phyloP scores from a whole-genome alignment of 2,888 invertebrate genomes.

The Anarsia innoxiella region DNA sequence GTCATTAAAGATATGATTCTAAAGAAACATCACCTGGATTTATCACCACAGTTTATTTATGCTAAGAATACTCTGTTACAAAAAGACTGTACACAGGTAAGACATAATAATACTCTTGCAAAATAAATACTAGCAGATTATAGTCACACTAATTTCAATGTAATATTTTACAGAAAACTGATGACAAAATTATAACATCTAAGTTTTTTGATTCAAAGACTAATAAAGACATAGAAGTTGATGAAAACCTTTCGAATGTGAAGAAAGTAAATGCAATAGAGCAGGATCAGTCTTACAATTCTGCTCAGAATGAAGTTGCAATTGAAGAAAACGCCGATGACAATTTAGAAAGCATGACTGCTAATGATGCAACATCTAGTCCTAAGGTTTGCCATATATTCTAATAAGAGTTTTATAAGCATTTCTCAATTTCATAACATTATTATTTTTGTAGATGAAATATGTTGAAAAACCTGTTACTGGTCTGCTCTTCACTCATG shows the following conservation, averaged over 20 bases:
- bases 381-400: neutral
- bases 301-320: too few species aligned
- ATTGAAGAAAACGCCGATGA: slow-evolving; percentile 11
- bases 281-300: too few species aligned
- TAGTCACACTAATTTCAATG: too few species aligned
- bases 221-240: slow-evolving; percentile 12
- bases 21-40: slow-evolving; percentile 50
- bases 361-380: slow-evolving; percentile 16
- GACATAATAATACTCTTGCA: too few species aligned
- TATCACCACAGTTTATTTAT: slow-evolving; percentile 57
- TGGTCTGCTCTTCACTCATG: slow-evolving; percentile 47
- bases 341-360: slow-evolving; percentile 16
- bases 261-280: neutral
- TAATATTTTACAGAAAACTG: slow-evolving; percentile 29
- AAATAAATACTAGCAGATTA: too few species aligned
- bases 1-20: slow-evolving; percentile 49
- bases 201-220: slow-evolving; percentile 44
- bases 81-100: slow-evolving; percentile 28
- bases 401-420: neutral
- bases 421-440: neutral
- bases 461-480: slow-evolving; percentile 28
- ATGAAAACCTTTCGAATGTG: slow-evolving; percentile 6
- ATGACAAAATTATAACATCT: slow-evolving; percentile 38
- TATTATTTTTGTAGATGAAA: slow-evolving; percentile 23
- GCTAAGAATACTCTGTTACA: slow-evolving; percentile 35